Evolutionary conservation across 2,797 vertebrate genomes (phyloP).

Genomic region (Agapornis canus): DNA sequence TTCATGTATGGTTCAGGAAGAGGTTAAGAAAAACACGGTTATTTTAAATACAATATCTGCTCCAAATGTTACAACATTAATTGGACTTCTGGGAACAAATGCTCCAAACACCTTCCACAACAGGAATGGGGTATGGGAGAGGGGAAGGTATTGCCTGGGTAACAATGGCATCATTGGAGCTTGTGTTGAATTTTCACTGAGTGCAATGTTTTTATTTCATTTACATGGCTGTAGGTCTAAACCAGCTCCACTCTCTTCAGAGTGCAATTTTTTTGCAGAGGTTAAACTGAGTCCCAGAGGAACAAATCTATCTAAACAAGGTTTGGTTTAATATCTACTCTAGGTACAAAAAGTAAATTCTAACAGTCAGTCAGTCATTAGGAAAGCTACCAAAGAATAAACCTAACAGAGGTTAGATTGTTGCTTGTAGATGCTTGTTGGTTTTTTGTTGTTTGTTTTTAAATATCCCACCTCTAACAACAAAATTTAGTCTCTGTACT

Average conservation of each 20-base stretch:
- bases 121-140: not conserved
- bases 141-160: not conserved
- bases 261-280: not conserved
- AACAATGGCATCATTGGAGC: not conserved
- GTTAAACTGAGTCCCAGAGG: not conserved
- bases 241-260: not conserved
- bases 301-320: not conserved
- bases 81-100: not conserved
- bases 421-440: not conserved
- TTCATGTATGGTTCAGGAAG: not conserved
- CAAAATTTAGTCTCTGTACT: not conserved
- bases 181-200: not conserved
- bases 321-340: not conserved
- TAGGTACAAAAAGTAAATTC: not conserved
- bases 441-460: not conserved
- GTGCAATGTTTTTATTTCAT: not conserved
- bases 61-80: not conserved
- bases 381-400: not conserved
- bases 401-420: not conserved
- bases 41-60: slow-evolving; percentile 15
- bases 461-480: not conserved
- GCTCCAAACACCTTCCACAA: not conserved
- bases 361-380: not conserved
- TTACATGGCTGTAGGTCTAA: not conserved
- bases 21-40: not conserved